A percentile compares a stretch with the other conserved stretches of the same genome.
These are phyloP conservation scores for Craterocephalus amniculus DNA, from an alignment of 2,797 vertebrate species.

Conservation along the genomic window DNA sequence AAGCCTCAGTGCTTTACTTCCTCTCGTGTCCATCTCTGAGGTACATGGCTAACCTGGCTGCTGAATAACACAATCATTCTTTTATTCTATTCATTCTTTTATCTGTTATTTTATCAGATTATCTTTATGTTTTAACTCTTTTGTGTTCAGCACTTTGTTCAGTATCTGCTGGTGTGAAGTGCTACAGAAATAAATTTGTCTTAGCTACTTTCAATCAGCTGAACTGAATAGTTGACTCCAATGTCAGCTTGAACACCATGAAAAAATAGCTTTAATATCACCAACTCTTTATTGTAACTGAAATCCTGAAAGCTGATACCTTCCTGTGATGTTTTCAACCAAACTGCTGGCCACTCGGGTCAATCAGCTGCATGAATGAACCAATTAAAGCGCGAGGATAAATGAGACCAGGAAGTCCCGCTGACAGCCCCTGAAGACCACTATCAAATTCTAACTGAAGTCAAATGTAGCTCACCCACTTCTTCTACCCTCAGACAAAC, in stretches of 20 bases:
- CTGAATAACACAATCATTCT: not conserved
- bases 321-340: slow-evolving; percentile 25
- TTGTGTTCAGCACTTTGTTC: no score
- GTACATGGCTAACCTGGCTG: not conserved
- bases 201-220: not conserved
- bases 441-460: slow-evolving; percentile 61
- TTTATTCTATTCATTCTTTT: no score
- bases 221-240: not conserved
- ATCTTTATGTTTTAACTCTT: no score
- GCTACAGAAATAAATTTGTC: no score
- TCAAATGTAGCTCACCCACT: slow-evolving; percentile 58
- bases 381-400: slow-evolving; percentile 57
- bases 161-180: no score
- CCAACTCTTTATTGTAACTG: not conserved
- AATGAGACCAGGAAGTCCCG: slow-evolving; percentile 59
- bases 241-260: no score
- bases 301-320: slow-evolving; percentile 26
- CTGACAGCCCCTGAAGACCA: slow-evolving; percentile 49
- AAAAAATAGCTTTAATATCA: not conserved
- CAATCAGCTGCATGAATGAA: slow-evolving; percentile 24
- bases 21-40: not conserved
- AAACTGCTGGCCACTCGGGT: slow-evolving; percentile 32
- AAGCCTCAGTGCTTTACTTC: not conserved
- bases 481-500: slow-evolving; percentile 35
- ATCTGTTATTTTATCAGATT: no score